Conservation (phyloP, 2,888 invertebrate genomes). For the Coenonympha glycerion region DNA sequence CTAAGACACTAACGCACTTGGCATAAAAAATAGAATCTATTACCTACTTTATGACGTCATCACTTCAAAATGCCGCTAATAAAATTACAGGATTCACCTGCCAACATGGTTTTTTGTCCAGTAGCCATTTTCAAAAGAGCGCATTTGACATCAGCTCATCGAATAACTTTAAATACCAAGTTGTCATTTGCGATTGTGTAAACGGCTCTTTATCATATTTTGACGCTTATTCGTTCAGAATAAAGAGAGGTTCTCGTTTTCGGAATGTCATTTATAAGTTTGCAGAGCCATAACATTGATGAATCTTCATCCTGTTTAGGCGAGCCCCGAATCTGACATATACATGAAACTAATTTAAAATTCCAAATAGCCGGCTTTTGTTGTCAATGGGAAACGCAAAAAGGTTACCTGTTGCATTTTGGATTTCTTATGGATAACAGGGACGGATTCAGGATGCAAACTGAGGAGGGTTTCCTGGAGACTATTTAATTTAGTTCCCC, state of each 20-base stretch:
- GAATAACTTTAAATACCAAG: constrained; percentile 41
- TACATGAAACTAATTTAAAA: constrained; percentile 63
- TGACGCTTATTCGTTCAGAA: constrained; percentile 8
- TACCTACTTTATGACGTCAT: constrained; percentile 34
- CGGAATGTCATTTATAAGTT: constrained; percentile 25
- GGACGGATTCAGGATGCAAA: background rate
- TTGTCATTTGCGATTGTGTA: constrained; percentile 13
- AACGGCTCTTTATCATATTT: constrained; percentile 15
- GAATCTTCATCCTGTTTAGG: constrained; percentile 63
- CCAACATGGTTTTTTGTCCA: constrained; percentile 60
- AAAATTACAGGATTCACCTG: constrained; percentile 69
- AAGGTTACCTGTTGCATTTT: constrained; percentile 53
- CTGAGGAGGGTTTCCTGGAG: background rate
- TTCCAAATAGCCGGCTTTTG: constrained; percentile 64
- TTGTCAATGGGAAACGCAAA: constrained; percentile 47
- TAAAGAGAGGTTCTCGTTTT: constrained; percentile 17
- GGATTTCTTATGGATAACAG: constrained; percentile 41
- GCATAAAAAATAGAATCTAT: constrained; percentile 29
- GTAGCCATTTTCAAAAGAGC: constrained; percentile 49
- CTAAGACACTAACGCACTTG: background rate
- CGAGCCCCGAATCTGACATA: constrained; percentile 59
- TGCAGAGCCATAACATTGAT: constrained; percentile 55
- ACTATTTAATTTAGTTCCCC: too few species aligned
- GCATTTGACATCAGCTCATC: constrained; percentile 61
- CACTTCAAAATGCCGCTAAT: constrained; percentile 47